Conservation (phyloP, 2,797 vertebrate species). For the Acanthornis magna region DNA sequence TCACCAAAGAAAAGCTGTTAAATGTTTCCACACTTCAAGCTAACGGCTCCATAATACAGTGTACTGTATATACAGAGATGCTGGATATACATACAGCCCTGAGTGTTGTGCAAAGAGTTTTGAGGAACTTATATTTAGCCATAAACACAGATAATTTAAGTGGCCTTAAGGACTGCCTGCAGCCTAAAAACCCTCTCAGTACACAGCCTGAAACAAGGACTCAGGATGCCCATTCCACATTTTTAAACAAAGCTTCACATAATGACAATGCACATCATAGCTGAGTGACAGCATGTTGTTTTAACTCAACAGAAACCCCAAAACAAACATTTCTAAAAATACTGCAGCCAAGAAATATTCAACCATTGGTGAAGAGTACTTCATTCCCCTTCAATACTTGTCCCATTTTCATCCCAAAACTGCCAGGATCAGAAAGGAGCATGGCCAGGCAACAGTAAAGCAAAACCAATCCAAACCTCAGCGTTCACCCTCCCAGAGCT, state of each 20-base stretch:
- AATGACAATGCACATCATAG: not conserved
- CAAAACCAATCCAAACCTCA: not conserved
- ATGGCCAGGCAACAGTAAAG: not conserved
- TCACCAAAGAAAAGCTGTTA: not conserved
- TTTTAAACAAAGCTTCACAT: slow-evolving; percentile 53
- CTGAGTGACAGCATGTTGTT: not conserved
- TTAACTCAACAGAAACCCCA: slow-evolving; percentile 4
- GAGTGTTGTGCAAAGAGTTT: slow-evolving; percentile 31
- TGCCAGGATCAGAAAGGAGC: not conserved
- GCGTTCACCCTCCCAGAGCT: not conserved
- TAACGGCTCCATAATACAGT: not conserved
- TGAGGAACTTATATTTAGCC: slow-evolving; percentile 37
- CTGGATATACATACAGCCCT: not conserved
- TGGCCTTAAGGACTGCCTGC: slow-evolving; percentile 9
- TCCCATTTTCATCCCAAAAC: not conserved
- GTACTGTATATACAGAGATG: not conserved
- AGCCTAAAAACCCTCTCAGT: not conserved
- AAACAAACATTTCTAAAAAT: slow-evolving; percentile 38
- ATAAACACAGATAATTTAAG: slow-evolving; percentile 69
- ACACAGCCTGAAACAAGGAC: not conserved
- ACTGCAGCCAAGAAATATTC: not conserved
- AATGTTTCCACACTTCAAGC: slow-evolving; percentile 29
- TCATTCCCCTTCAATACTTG: not conserved
- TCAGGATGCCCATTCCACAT: not conserved
- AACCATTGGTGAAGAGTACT: not conserved